Base-by-base conservation (phyloP, 2,113 vertebrate species). In the Rhinichthys klamathensis region DNA sequence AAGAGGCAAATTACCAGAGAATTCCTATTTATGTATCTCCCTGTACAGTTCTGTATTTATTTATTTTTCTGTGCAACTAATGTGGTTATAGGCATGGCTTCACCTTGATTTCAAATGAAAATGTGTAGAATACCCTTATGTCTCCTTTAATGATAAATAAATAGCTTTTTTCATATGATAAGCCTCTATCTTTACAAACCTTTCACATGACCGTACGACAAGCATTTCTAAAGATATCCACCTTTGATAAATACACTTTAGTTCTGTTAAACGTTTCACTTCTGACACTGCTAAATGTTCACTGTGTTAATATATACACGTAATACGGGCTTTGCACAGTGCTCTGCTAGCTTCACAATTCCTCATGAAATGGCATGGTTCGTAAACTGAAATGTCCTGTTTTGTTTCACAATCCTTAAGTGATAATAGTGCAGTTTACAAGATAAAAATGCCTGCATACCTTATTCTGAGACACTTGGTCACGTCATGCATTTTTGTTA, bases 1-100 rank as follows among this genome's bases (percentile, higher is more conserved):
- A 89, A 21, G 86, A 92, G 90, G 89, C 90, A 89, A 87, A 88
- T 88, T 41, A 90, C 78, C 87, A 89, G 91, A 92, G 89, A 91
- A 91, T 87, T 87, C 69, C 87, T 90, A 84, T 63, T 49, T 54
- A 30, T 6, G n/a, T 4, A 87, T 86, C 84, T 87, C 90, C 86
- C 32, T 88, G 81, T 84, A 80, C 76, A 79, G 13, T 27, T 75
- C 60, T 30, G 18, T 63, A 15, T 56, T 38, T 38, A 32, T 30
- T 27, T 12, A 2, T 58, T 67, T 70, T 65, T 65, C 70, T 70
- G 77, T 84, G 49, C 82, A 65, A 18, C 67, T 61, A 67, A 70
- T 41, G 25, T 76, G 32, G 58, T 61, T 77, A 85, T 61, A 73
- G 63, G 35, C 81, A 86, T 87, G 85, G 88, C 85, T 87, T 87